A percentile compares a stretch with the other conserved stretches of the same genome.
Evolutionary conservation across 2,797 vertebrate species (phyloP).

Genomic region (Myotis myotis): DNA sequence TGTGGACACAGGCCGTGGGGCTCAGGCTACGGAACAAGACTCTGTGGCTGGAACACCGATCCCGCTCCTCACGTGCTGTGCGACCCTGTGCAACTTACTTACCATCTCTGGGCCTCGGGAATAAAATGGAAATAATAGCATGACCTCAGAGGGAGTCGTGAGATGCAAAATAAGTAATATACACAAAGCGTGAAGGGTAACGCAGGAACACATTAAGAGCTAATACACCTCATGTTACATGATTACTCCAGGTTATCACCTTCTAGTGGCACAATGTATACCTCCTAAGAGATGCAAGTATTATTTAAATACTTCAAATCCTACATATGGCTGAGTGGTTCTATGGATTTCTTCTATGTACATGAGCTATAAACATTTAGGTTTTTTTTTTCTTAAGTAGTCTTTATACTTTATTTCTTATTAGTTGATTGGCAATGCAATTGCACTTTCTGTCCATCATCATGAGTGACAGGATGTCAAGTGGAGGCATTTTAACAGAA

Average conservation of each 20-base stretch:
- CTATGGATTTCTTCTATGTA: background rate
- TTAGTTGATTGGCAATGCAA: slow-evolving; percentile 7
- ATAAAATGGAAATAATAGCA: background rate
- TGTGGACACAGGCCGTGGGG: background rate
- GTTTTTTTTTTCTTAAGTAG: background rate
- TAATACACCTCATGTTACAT: background rate
- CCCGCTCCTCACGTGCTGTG: background rate
- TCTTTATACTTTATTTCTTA: slow-evolving; percentile 20
- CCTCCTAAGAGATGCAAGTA: background rate
- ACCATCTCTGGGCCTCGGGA: background rate
- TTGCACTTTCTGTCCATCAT: slow-evolving; percentile 6
- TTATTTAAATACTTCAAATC: background rate
- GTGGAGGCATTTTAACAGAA: slow-evolving; percentile 19
- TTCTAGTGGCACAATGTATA: background rate
- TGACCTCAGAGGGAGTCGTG: background rate
- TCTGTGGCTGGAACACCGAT: background rate
- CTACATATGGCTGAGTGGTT: background rate
- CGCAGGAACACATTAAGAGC: background rate
- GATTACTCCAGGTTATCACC: background rate
- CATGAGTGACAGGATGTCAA: slow-evolving; percentile 48
- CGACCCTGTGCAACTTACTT: background rate
- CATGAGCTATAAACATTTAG: background rate
- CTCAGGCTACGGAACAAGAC: rapidly evolving
- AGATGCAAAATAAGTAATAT: background rate
- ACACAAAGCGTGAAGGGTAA: background rate